Conservation (phyloP, 2,113 vertebrate genomes). For the Rhegmatorhina hoffmannsi region DNA sequence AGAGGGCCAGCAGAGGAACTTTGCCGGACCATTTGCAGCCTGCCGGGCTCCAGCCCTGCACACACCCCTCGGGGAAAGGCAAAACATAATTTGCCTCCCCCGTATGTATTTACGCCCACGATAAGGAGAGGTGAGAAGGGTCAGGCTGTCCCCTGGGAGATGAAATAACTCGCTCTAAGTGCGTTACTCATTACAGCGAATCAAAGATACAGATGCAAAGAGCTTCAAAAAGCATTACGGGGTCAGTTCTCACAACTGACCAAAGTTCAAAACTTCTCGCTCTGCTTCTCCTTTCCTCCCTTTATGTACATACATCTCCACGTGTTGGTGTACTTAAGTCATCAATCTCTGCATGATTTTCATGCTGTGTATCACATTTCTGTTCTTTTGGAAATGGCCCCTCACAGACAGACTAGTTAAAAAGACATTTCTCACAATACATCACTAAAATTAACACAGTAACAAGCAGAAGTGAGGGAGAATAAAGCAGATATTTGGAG, state of each 20-base stretch:
- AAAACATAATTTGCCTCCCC: not conserved
- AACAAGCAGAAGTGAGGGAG: not conserved
- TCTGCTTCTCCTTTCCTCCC: not conserved
- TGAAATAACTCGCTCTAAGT: slow-evolving; percentile 19
- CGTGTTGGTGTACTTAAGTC: not conserved
- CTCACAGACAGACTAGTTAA: not conserved
- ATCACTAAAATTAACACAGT: not conserved
- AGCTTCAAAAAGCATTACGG: not conserved
- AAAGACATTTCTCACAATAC: not conserved
- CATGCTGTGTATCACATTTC: not conserved
- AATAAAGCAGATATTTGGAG: not conserved
- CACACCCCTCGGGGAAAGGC: not conserved
- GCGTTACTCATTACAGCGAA: not conserved
- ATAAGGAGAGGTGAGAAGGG: not conserved
- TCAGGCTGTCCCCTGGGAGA: not conserved
- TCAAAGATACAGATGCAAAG: not conserved
- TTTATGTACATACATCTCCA: rapidly evolving
- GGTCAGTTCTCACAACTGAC: not conserved
- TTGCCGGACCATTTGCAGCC: not conserved
- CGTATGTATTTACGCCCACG: not conserved
- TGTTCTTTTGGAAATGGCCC: not conserved
- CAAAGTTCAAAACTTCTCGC: not conserved
- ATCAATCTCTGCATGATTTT: not conserved
- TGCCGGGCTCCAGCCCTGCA: not conserved
- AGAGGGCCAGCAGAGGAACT: not conserved